Conservation (phyloP, 35 echinoderm and acorn worm genomes). For the Chiridota heheva region DNA sequence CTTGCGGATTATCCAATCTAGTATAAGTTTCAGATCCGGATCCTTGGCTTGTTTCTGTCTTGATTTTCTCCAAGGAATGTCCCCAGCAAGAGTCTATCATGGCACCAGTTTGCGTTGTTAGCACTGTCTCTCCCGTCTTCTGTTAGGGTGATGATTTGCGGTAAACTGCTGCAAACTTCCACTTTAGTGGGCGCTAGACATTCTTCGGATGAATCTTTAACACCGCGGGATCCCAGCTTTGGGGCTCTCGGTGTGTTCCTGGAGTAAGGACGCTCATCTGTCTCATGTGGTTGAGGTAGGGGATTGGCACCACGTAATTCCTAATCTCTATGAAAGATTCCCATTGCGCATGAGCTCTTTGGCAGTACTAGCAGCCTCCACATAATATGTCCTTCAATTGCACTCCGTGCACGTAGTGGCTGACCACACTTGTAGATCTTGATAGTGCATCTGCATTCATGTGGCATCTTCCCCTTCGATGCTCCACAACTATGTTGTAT, state of each 20-base stretch:
- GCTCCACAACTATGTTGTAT: slow-evolving; percentile 13
- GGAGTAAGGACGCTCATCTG: background rate
- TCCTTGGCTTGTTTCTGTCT: no score
- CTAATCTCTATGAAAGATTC: background rate
- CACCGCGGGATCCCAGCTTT: background rate
- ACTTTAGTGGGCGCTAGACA: background rate
- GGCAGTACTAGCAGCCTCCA: slow-evolving; percentile 12
- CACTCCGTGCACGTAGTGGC: background rate
- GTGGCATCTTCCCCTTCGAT: background rate
- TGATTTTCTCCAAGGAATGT: no score
- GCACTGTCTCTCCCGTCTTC: background rate
- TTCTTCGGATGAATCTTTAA: background rate
- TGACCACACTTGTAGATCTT: background rate
- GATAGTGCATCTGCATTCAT: slow-evolving; percentile 29
- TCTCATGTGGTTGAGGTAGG: background rate
- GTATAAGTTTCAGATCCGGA: no score
- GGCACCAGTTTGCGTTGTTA: background rate
- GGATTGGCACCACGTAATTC: slow-evolving; percentile 12
- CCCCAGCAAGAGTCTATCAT: no score
- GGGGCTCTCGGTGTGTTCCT: background rate
- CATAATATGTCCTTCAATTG: background rate
- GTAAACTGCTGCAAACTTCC: background rate
- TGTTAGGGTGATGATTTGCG: background rate
- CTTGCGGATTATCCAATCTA: no score
- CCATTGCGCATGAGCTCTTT: background rate